A percentile compares a stretch with the other conserved stretches of the same genome.
Evolutionary conservation across 2,888 invertebrate genomes (phyloP).

Genomic region (Agrilus biguttatus): DNA sequence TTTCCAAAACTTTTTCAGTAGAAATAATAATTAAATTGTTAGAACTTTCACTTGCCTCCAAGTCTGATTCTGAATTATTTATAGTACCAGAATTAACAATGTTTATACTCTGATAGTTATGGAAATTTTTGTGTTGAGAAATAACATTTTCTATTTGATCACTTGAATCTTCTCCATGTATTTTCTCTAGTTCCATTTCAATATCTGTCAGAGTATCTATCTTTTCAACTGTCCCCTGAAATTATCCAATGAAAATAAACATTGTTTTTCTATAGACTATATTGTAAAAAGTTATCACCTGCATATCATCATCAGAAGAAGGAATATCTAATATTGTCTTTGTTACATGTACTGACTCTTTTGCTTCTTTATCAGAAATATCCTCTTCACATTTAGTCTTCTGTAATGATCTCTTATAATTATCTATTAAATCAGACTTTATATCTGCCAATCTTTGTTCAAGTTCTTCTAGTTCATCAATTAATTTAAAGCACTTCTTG

Average conservation of each 20-base stretch:
- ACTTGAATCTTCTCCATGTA: conserved; percentile 17
- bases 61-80: too few relatives aligned
- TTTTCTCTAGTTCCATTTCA: conserved; percentile 27
- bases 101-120: too few relatives aligned
- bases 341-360: conserved; percentile 18
- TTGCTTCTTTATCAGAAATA: conserved; percentile 14
- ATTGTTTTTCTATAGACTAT: too few relatives aligned
- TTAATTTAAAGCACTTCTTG: conserved; percentile 49
- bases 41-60: too few relatives aligned
- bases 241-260: background rate
- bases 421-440: conserved; percentile 36
- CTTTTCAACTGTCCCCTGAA: conserved; percentile 5
- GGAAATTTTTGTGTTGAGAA: too few relatives aligned
- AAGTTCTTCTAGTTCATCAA: conserved; percentile 47
- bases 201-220: conserved; percentile 25
- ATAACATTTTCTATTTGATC: conserved; percentile 4
- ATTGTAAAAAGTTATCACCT: conserved; percentile 3
- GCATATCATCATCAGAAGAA: conserved; percentile 26
- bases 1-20: too few relatives aligned
- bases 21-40: too few relatives aligned
- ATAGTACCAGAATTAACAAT: too few relatives aligned
- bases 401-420: conserved; percentile 25
- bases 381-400: conserved; percentile 12
- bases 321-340: conserved; percentile 29
- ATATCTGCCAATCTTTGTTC: conserved; percentile 36